Base-by-base conservation (phyloP, 37 sponge, comb jelly and placozoan genomes). In the Chondrosia reniformis region DNA sequence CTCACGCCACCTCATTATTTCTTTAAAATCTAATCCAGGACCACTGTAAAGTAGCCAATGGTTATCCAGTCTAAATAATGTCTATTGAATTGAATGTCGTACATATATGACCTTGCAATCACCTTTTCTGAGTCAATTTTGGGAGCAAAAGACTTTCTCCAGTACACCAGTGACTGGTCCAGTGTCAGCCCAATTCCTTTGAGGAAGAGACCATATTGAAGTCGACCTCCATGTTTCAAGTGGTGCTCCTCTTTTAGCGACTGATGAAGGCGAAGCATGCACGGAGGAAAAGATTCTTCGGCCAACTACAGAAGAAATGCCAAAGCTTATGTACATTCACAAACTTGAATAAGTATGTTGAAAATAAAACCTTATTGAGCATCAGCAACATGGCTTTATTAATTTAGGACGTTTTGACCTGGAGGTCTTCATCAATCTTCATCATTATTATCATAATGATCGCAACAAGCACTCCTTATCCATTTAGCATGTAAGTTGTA, bases 141-240 rank as follows among this genome's bases (percentile, higher is more conserved):
- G 59, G 87, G 83, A 19, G 82, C 71, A 55, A 97, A 97, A 78
- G 94, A 93, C 8, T 63, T 61, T 56, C 90, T 84, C 91, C 96
- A 97, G 57, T 91, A 92, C 5, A 83, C 73, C 65, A 95, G 81
- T 0, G 96, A 89, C 46, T 92, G 87, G 32, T 97, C 96, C 57
- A 97, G 79, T 0, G 85, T 81, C 28, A 97, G 75, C 12, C 77
- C 86, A 36, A 89, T 85, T 41, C 86, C 81, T 82, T 97, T 97
- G 32, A 97, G 84, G 80, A 97, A 97, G 13, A 97, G 88, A 1
- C 98, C 96, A 46, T 91, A 94, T 84, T 97, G 98, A 12, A 97
- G 82, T 34, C 98, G 67, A 33, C 90, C 95, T 58, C 85, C 86
- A 77, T 97, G 98, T 55, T 73, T 80, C 40, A 97, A 79, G 74